Percentiles rank a stretch among this genome's conserved stretches.
Conservation (phyloP, 1,140 invertebrate genomes). For the Venustaconcha ellipsiformis region DNA sequence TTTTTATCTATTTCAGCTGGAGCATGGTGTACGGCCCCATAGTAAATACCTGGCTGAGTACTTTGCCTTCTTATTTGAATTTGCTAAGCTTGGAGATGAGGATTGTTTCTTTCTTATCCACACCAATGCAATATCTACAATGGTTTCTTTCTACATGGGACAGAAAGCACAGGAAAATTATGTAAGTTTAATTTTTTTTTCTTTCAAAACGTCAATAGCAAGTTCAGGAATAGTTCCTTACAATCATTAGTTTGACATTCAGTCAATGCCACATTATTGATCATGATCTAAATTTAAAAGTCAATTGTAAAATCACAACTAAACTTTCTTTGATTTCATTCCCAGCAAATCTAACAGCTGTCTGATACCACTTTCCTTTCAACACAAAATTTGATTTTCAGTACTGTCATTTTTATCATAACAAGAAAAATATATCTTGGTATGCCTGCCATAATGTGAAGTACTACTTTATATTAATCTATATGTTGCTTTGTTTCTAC, state of each 20-base stretch:
- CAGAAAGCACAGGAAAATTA: conserved; percentile 64
- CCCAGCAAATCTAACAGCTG: no score
- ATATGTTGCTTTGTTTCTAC: no score
- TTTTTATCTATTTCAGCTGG: conserved; percentile 75
- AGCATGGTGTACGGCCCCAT: conserved; percentile 80
- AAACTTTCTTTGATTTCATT: no score
- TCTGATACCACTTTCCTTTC: no score
- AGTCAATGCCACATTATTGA: no score
- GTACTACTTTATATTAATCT: no score
- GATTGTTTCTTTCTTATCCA: conserved; percentile 89
- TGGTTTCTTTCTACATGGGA: conserved; percentile 89
- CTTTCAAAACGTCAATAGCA: not conserved
- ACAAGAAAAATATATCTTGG: no score
- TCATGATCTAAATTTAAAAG: no score
- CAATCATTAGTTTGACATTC: not conserved
- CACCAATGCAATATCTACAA: conserved; percentile 87
- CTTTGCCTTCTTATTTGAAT: conserved; percentile 91
- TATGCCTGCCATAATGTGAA: no score
- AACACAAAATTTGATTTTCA: no score
- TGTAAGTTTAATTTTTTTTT: conserved; percentile 47
- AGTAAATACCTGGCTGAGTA: conserved; percentile 87
- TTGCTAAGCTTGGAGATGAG: conserved; percentile 94
- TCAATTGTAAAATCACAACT: no score
- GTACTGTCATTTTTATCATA: no score
- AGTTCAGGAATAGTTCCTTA: not conserved